Conservation (phyloP, 2,797 vertebrate genomes). For the Intellagama lesueurii region DNA sequence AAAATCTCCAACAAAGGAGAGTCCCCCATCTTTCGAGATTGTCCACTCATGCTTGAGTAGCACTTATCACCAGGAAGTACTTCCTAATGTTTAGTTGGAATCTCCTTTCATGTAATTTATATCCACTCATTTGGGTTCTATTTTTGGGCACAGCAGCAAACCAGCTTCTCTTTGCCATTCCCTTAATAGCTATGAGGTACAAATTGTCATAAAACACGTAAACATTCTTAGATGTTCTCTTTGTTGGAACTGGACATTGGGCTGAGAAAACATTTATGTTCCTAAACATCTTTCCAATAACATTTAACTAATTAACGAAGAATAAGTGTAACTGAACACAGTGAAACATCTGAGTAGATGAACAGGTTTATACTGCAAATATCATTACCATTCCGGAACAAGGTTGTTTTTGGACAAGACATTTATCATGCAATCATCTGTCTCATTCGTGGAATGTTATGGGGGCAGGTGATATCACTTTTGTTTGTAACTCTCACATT, state of each 20-base stretch:
- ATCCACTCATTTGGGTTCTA: no score
- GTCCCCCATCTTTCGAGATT: not conserved
- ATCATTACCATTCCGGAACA: not conserved
- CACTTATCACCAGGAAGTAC: not conserved
- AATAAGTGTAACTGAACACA: not conserved
- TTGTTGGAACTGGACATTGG: not conserved
- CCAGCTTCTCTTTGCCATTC: no score
- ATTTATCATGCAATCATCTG: not conserved
- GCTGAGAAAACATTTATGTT: not conserved
- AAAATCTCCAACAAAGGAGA: not conserved
- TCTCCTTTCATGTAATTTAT: no score
- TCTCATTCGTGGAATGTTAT: not conserved
- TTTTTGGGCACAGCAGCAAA: no score
- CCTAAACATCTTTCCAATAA: not conserved
- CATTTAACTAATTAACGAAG: not conserved
- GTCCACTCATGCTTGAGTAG: no score
- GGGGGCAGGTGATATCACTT: not conserved
- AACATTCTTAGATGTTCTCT: not conserved
- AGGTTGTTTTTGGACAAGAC: not conserved
- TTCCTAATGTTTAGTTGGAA: no score
- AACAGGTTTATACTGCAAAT: not conserved
- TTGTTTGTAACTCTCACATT: no score
- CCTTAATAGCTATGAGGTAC: no score
- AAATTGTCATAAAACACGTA: no score
- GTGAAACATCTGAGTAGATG: not conserved